These are phyloP conservation scores for Venusia cambrica DNA, from an alignment of 2,888 invertebrate species.

Conservation along the genomic window DNA sequence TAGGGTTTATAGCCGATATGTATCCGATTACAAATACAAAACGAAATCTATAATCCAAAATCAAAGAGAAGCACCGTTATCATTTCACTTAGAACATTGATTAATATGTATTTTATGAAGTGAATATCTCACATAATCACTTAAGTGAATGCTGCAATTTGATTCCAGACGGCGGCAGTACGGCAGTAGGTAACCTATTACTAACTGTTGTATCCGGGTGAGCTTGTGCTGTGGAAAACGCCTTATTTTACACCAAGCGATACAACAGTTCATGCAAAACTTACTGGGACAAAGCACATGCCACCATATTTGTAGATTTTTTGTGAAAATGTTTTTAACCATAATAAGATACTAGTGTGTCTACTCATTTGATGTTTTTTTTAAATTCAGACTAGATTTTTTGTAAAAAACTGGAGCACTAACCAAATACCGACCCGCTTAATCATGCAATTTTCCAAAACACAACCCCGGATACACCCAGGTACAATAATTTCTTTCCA, in stretches of 20 bases:
- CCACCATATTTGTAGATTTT: slow-evolving; percentile 13
- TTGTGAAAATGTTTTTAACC: too few species aligned
- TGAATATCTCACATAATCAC: not conserved
- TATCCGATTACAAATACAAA: slow-evolving; percentile 8
- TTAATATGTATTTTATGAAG: not conserved
- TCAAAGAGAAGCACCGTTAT: slow-evolving; percentile 3
- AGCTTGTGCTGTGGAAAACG: slow-evolving; percentile 69
- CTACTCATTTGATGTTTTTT: too few species aligned
- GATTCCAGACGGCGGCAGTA: slow-evolving; percentile 12
- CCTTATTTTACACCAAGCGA: slow-evolving; percentile 26
- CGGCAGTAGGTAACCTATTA: too few species aligned
- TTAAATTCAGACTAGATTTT: too few species aligned
- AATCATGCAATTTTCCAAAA: slow-evolving; percentile 73
- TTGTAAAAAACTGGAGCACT: slow-evolving; percentile 45
- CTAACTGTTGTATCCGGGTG: slow-evolving; percentile 47
- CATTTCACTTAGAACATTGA: too few species aligned
- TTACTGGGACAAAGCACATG: slow-evolving; percentile 20
- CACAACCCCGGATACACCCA: slow-evolving; percentile 69
- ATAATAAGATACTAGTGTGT: too few species aligned
- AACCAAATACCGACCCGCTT: slow-evolving; percentile 50
- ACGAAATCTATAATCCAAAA: slow-evolving; percentile 14
- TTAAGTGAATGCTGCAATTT: slow-evolving; percentile 8
- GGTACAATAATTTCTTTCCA: slow-evolving; percentile 53
- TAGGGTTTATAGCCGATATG: slow-evolving; percentile 3
- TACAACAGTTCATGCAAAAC: slow-evolving; percentile 22